These are phyloP conservation scores for Equus przewalskii DNA, from an alignment of 2,113 vertebrate species.

Conservation along the genomic window DNA sequence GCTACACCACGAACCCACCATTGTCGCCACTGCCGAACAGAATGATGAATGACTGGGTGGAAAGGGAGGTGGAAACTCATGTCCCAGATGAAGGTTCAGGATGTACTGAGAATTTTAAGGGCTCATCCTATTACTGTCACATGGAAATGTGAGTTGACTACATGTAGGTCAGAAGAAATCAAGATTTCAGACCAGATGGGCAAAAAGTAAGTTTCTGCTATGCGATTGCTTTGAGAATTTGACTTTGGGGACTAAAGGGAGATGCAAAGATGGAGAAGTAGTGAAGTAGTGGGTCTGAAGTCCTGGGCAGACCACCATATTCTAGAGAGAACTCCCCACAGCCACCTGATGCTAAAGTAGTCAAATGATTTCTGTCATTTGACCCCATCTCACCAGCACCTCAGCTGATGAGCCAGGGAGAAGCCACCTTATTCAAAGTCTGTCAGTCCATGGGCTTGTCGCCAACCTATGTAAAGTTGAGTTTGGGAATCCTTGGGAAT, in stretches of 20 bases:
- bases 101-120: background rate
- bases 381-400: background rate
- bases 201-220: background rate
- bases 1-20: background rate
- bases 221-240: background rate
- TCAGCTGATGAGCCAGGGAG: background rate
- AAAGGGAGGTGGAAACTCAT: background rate
- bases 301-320: background rate
- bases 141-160: background rate
- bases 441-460: background rate
- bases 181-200: background rate
- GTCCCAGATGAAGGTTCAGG: background rate
- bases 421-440: background rate
- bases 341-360: background rate
- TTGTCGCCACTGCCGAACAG: background rate
- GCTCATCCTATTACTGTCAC: background rate
- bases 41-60: background rate
- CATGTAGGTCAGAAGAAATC: background rate
- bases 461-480: background rate
- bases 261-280: background rate
- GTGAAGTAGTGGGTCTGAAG: background rate
- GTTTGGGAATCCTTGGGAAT: background rate
- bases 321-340: background rate
- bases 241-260: background rate
- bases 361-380: background rate